Conservation (phyloP, 1,140 invertebrate genomes). For the Druon quercuslanigerum region DNA sequence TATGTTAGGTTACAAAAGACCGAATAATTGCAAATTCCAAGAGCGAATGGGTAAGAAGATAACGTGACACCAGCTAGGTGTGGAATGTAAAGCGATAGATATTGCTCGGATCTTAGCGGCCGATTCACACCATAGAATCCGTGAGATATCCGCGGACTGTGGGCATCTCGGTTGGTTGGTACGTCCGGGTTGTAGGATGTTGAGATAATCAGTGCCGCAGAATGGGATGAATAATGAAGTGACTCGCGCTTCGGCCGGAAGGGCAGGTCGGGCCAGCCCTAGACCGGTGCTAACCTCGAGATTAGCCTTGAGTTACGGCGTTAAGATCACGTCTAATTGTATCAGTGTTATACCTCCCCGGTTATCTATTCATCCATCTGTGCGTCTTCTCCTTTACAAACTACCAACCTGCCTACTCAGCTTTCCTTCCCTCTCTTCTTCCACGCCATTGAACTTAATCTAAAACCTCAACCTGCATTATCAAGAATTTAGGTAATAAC, state of each 20-base stretch:
- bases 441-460: constrained; percentile 69
- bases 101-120: constrained; percentile 37
- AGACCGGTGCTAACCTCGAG: constrained; percentile 62
- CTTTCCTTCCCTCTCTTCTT: constrained; percentile 65
- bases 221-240: constrained; percentile 75
- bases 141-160: constrained; percentile 55
- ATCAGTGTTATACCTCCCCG: constrained; percentile 70
- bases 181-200: constrained; percentile 61
- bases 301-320: constrained; percentile 75
- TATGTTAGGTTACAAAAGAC: background rate
- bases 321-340: constrained; percentile 76
- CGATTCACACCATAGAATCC: constrained; percentile 57
- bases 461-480: constrained; percentile 52
- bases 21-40: constrained; percentile 7
- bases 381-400: constrained; percentile 52
- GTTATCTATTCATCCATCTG: constrained; percentile 71
- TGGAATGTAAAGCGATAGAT: constrained; percentile 11
- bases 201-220: constrained; percentile 50
- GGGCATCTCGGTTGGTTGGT: constrained; percentile 57
- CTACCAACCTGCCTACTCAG: constrained; percentile 70
- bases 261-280: constrained; percentile 57
- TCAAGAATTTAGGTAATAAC: constrained; percentile 6
- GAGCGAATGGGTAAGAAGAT: constrained; percentile 27
- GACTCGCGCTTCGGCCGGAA: constrained; percentile 70
- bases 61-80: constrained; percentile 23